Evolutionary conservation across 2,888 invertebrate genomes (phyloP).

Genomic region (Cybosia mesomella): DNA sequence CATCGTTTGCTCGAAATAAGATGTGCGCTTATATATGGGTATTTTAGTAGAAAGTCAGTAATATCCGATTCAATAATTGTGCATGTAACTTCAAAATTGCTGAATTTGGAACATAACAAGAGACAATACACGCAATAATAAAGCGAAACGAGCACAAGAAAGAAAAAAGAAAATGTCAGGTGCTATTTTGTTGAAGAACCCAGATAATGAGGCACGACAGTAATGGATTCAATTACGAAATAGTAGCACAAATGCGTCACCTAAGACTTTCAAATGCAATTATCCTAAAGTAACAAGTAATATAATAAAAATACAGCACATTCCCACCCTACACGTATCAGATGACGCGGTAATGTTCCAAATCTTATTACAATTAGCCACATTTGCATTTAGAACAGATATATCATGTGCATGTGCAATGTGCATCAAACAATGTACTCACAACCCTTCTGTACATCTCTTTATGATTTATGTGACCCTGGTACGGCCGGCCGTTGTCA

Average conservation of each 20-base stretch:
- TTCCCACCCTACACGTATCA: conserved; percentile 47
- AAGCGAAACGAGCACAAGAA: not conserved
- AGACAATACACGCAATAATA: no score
- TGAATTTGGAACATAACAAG: not conserved
- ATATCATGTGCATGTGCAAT: conserved; percentile 77
- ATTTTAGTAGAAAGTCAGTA: not conserved
- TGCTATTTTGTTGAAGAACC: not conserved
- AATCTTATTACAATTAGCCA: conserved; percentile 83
- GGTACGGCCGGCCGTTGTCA: conserved; percentile 65
- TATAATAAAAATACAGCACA: conserved; percentile 50
- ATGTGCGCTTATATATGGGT: not conserved
- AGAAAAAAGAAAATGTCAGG: not conserved
- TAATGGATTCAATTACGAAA: conserved; percentile 16
- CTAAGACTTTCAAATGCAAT: conserved; percentile 29
- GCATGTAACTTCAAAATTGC: not conserved
- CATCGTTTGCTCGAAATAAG: not conserved
- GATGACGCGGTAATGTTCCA: conserved; percentile 57
- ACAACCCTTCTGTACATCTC: conserved; percentile 70
- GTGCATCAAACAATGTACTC: conserved; percentile 55
- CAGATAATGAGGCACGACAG: not conserved
- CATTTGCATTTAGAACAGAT: conserved; percentile 81
- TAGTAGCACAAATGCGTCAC: conserved; percentile 14
- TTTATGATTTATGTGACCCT: conserved; percentile 78
- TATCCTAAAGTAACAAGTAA: conserved; percentile 46
- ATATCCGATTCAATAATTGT: not conserved